Base-by-base conservation (phyloP, 2,113 vertebrate genomes). In the Oreochromis tanganicae region DNA sequence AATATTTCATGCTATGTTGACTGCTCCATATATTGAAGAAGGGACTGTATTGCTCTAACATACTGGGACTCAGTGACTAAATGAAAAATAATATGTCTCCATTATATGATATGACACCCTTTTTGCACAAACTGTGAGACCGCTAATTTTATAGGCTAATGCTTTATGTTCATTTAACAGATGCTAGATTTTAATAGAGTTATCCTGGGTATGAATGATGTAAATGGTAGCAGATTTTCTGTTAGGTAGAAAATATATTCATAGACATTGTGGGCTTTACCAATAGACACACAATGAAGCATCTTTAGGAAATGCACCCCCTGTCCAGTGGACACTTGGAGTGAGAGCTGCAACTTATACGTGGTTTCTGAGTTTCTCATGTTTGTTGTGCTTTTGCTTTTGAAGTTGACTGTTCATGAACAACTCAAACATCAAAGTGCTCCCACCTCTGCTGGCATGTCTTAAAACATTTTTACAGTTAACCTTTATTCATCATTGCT, bases 121-220 rank as follows among this genome's bases (percentile, higher is more conserved):
- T 46, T 73, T 48, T 4, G 0, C 21, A 48, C 14, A 0, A 75
- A 29, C 68, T 75, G 13, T 46, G 21, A 46, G 24, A 75, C 41
- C 7, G 5, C 3, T 46, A 4, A 46, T 48, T 29, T 73, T 73
- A 6, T 73, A 73, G 41, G 14, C 41, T 48, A 27, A 73, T 17
- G 41, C 41, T 73, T 73, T 73, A 27, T 73, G 21, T 48, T 73
- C 14, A 73, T 73, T 27, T 73, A 48, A 0, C 68, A 48, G 41
- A 29, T 1, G 0, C 14, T 29, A 48, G 0, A 73, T 38, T 73
- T 27, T 14, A 0, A 46, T 9, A 46, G 5, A 46, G 68, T 10
- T 7, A 29, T 73, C n/a, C 41, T 3, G 5, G 41, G 21, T 48
- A 48, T 48, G 41, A 71, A 6, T 24, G 12, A 48, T 29, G 8